Percentiles rank a stretch among this genome's conserved stretches.
phyloP scores from a whole-genome alignment of 2,888 invertebrate species.

The Cyclophora albipunctata region DNA sequence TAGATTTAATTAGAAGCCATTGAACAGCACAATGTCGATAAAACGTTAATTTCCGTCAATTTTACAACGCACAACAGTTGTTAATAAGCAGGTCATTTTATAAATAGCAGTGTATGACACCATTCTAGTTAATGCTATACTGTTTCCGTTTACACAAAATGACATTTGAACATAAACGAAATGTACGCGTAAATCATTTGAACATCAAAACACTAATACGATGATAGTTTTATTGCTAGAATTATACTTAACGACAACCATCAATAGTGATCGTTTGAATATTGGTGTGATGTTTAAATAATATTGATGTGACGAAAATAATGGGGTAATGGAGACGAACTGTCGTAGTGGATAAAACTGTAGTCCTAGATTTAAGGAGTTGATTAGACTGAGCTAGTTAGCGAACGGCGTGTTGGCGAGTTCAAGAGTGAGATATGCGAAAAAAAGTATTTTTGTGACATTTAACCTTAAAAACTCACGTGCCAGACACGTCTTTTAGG shows the following conservation, averaged over 20 bases:
- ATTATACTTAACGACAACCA: conserved; percentile 9
- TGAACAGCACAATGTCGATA: too few species aligned
- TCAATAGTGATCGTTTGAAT: not conserved
- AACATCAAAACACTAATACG: conserved; percentile 15
- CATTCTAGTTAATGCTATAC: conserved; percentile 15
- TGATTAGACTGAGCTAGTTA: too few species aligned
- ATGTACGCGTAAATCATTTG: conserved; percentile 21
- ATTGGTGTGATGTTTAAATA: not conserved
- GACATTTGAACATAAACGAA: conserved; percentile 16
- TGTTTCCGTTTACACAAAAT: conserved; percentile 13
- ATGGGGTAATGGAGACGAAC: too few species aligned
- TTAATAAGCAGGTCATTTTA: conserved; percentile 1
- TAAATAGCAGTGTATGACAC: conserved; percentile 5
- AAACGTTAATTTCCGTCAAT: not conserved
- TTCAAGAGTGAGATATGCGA: too few species aligned
- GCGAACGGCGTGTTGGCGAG: too few species aligned
- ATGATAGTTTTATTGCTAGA: conserved; percentile 25
- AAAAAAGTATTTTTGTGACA: too few species aligned
- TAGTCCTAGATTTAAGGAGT: too few species aligned
- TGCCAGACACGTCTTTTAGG: too few species aligned
- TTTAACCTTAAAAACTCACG: too few species aligned
- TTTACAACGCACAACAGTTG: not conserved
- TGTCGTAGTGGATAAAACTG: too few species aligned
- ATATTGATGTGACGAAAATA: not conserved
- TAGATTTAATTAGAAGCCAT: too few species aligned